phyloP scores from a whole-genome alignment of 2,113 vertebrate genomes.

The Sardina pilchardus region DNA sequence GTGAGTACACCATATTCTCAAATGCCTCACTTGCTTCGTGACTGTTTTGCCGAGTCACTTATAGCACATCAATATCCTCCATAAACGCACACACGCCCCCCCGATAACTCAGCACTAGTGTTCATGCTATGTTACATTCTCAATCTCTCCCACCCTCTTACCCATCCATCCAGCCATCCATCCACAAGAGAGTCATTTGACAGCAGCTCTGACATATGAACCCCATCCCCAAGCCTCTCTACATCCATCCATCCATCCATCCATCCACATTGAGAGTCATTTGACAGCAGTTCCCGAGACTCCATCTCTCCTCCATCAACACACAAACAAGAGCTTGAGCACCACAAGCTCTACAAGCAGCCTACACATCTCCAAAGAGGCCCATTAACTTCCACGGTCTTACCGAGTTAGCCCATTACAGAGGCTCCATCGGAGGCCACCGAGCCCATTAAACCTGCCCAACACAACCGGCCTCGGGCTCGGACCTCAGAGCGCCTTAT shows the following conservation, averaged over 20 bases:
- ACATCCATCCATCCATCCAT: background rate
- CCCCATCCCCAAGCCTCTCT: background rate
- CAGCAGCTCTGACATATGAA: background rate
- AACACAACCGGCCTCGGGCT: slow-evolving; percentile 56
- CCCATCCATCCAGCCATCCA: background rate
- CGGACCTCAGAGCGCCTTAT: slow-evolving; percentile 58
- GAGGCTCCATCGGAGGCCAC: slow-evolving; percentile 23
- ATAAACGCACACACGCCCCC: background rate
- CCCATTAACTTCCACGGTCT: background rate
- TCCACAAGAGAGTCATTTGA: background rate
- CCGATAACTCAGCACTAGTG: background rate
- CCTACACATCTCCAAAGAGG: background rate
- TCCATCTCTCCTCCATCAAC: background rate
- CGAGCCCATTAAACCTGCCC: slow-evolving; percentile 62
- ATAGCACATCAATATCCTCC: background rate
- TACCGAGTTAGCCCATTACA: slow-evolving; percentile 41
- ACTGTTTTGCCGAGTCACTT: background rate
- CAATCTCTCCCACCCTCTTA: background rate
- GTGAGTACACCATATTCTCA: background rate
- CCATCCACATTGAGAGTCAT: background rate
- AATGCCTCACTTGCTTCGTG: background rate
- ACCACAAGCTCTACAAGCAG: background rate
- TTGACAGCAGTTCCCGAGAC: background rate
- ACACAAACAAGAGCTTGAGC: background rate
- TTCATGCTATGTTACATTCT: background rate